phyloP scores from a whole-genome alignment of 2,113 vertebrate species.

The Epinephelus cyanopodus region DNA sequence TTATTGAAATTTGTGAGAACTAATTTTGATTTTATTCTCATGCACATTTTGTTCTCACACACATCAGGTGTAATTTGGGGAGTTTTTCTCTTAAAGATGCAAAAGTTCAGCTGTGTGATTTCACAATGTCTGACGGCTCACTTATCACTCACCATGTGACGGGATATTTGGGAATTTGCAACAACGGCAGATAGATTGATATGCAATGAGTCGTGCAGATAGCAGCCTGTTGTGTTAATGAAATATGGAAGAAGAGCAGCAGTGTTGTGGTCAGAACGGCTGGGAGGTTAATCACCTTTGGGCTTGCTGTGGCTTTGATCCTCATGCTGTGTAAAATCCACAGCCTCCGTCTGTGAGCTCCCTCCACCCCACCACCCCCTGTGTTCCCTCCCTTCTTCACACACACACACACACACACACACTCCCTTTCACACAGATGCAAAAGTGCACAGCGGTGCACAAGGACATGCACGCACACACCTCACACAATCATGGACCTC shows the following conservation, averaged over 20 bases:
- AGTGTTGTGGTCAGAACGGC: constrained; percentile 65
- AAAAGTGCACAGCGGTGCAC: constrained; percentile 46
- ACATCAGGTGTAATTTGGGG: neutral
- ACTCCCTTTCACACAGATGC: constrained; percentile 30
- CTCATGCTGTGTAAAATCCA: constrained; percentile 76
- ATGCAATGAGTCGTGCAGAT: constrained; percentile 22
- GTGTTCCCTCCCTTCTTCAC: constrained; percentile 33
- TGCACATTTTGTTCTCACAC: neutral
- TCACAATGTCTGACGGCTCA: neutral
- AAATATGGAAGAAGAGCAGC: constrained; percentile 53
- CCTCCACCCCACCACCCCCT: constrained; percentile 27
- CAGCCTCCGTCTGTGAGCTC: constrained; percentile 67
- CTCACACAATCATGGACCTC: constrained; percentile 44
- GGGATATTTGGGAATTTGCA: constrained; percentile 11
- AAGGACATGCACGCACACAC: constrained; percentile 49
- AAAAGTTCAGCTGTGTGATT: constrained; percentile 25
- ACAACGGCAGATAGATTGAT: constrained; percentile 22
- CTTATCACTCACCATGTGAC: neutral
- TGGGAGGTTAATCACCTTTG: constrained; percentile 76
- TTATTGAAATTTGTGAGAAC: neutral
- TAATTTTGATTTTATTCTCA: neutral
- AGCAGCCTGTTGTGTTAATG: constrained; percentile 41
- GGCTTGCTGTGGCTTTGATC: constrained; percentile 74
- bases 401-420: constrained; percentile 9
- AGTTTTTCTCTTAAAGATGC: constrained; percentile 15